These are phyloP conservation scores for Euspilapteryx auroguttella DNA, from an alignment of 2,888 invertebrate genomes.

Conservation along the genomic window DNA sequence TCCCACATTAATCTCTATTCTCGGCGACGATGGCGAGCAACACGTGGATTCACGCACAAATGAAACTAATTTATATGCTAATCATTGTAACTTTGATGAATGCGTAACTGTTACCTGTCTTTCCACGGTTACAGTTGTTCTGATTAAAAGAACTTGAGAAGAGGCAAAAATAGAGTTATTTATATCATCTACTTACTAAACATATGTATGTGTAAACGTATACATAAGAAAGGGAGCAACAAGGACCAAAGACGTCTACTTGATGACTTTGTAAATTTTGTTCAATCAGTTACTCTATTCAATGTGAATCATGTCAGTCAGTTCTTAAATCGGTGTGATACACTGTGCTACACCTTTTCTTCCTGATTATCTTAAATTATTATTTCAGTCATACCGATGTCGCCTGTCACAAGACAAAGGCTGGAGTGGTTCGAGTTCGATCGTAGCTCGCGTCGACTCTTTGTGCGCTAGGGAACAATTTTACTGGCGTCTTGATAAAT, in stretches of 20 bases:
- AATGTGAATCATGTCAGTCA: neutral
- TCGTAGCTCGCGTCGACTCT: constrained; percentile 25
- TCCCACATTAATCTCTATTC: constrained; percentile 54
- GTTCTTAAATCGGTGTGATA: constrained; percentile 6
- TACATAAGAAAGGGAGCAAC: no score
- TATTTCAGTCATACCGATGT: constrained; percentile 39
- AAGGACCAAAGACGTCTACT: no score
- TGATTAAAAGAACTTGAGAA: no score
- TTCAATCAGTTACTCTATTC: constrained; percentile 1
- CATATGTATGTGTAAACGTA: no score
- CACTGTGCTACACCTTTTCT: constrained; percentile 7
- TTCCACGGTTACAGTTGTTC: no score
- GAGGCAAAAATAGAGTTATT: no score
- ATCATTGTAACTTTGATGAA: constrained; percentile 50
- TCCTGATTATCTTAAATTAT: constrained; percentile 27
- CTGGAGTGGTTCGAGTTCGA: constrained; percentile 26
- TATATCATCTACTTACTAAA: no score
- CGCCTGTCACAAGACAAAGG: constrained; percentile 40
- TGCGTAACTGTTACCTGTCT: constrained; percentile 50
- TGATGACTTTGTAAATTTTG: no score
- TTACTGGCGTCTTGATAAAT: constrained; percentile 55
- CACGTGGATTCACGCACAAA: constrained; percentile 54
- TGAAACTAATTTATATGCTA: constrained; percentile 59
- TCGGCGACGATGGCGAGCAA: constrained; percentile 35
- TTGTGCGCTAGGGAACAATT: constrained; percentile 44